phyloP scores from a whole-genome alignment of 2,797 vertebrate species.

The Chaenodraco wilsoni region DNA sequence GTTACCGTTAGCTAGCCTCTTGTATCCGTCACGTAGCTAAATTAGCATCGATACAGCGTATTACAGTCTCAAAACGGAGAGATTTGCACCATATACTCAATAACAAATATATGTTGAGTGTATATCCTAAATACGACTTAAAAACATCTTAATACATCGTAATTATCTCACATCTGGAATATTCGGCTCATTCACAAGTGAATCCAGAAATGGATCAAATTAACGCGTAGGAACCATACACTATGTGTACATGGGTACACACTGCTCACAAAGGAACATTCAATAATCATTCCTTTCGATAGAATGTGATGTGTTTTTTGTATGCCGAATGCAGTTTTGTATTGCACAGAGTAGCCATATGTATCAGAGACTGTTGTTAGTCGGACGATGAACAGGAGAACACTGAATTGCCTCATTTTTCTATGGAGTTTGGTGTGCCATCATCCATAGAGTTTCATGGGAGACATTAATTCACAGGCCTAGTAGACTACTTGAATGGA shows the following conservation, averaged over 20 bases:
- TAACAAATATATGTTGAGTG: rapidly evolving
- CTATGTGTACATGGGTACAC: not conserved
- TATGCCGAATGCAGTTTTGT: not conserved
- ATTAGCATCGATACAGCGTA: slow-evolving; percentile 36
- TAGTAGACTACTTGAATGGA: not conserved
- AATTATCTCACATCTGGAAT: not conserved
- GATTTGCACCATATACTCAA: not conserved
- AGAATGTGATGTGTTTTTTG: not conserved
- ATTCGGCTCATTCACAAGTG: slow-evolving; percentile 12
- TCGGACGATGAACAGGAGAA: not conserved
- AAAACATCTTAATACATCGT: not conserved
- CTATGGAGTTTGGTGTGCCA: slow-evolving; percentile 17
- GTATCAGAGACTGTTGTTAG: rapidly evolving
- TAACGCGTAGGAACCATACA: not conserved
- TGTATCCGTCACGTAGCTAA: slow-evolving; percentile 49
- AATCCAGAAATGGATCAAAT: slow-evolving; percentile 58
- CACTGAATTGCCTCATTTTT: not conserved
- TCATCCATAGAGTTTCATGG: not conserved
- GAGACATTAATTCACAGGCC: slow-evolving; percentile 2
- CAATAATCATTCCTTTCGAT: not conserved
- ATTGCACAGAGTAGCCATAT: rapidly evolving
- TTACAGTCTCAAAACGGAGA: not conserved
- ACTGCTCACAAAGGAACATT: not conserved
- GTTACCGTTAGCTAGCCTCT: slow-evolving; percentile 57
- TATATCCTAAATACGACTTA: rapidly evolving